Base-by-base conservation (phyloP, 2,888 invertebrate genomes). In the Aleiodes testaceus region DNA sequence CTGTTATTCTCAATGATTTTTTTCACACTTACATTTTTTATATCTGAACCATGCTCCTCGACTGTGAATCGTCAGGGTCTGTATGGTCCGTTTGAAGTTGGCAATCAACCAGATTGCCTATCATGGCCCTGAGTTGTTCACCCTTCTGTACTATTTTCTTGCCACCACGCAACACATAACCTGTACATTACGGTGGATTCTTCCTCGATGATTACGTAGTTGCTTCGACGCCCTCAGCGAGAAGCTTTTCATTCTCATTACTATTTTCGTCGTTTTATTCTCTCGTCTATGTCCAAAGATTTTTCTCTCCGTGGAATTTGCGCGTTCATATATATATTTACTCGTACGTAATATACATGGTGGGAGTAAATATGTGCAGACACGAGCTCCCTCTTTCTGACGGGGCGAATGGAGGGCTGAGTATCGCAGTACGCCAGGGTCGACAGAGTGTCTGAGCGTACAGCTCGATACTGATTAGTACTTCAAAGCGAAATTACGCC, bases 41-140 rank as follows among this genome's bases (percentile, higher is more conserved):
- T 22, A 22, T 12, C 20, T 52, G 16, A 26, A 30, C 14, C 16
- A 36, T 36, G 16, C 26, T 26, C 3, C 26, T 26, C 26, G 26
- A 3, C 26, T 26, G 26, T 26, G 26, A 26, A 26, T 26, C 5
- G 59, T 36, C 36, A 42, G 16, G 30, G 59, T 22, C 59, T 49
- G 79, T 80, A 79, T 82, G 82, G 82, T 78, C 74, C 81, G 84
- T 86, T 87, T 86, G 85, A 87, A 85, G 85, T 84, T 82, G 81
- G 86, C 85, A 87, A 87, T 87, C 87, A 87, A 81, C 82, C 83
- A 83, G 85, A 87, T 87, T 86, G 85, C 86, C 86, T 86, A 87
- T 87, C 86, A 85, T 85, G 84, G 80, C 83, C 72, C 53, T 7
- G 26, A 59, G 45, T 20, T 49, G 50, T 64, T 49, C 65, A 42